Evolutionary conservation across 1,140 invertebrate species (phyloP).

Genomic region (Sitobion miscanthi): DNA sequence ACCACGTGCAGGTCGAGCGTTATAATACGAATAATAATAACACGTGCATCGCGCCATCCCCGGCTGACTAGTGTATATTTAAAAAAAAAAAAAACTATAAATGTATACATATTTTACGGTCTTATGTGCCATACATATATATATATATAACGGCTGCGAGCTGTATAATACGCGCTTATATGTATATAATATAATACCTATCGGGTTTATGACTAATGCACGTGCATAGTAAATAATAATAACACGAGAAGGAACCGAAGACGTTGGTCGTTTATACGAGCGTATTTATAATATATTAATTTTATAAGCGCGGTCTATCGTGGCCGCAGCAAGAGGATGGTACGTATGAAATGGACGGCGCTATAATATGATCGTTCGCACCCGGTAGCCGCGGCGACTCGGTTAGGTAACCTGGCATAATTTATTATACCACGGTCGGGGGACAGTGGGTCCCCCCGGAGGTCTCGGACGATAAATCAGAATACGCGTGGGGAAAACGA

Average conservation of each 20-base stretch:
- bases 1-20: neutral
- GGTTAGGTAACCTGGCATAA: neutral
- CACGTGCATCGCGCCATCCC: neutral
- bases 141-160: neutral
- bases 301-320: neutral
- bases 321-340: neutral
- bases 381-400: neutral
- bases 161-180: neutral
- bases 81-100: neutral
- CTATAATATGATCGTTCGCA: neutral
- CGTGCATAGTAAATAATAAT: neutral
- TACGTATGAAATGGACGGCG: neutral
- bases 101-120: neutral
- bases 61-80: neutral
- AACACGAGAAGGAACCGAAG: neutral
- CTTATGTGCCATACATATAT: neutral
- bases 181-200: neutral
- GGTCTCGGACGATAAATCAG: conserved; percentile 17
- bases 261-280: neutral
- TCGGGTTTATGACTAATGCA: neutral
- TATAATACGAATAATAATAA: neutral
- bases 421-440: neutral
- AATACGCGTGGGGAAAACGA: neutral
- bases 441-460: neutral
- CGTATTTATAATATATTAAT: neutral